Evolutionary conservation across 1,140 invertebrate genomes (phyloP).

Genomic region (Tetramorium parvispinum): DNA sequence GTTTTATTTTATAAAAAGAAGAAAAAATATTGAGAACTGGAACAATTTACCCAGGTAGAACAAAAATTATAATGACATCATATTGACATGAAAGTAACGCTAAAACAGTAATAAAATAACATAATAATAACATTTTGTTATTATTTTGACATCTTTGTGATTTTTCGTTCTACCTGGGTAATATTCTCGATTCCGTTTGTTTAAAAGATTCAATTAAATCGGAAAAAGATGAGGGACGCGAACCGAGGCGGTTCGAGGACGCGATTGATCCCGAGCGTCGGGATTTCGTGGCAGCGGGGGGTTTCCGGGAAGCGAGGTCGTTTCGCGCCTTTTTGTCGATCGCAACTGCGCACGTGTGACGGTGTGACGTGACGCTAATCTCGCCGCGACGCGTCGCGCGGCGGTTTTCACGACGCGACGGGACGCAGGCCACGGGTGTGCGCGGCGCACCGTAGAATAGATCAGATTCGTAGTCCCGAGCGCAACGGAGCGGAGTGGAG

Average conservation of each 20-base stretch:
- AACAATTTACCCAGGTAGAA: too few species aligned
- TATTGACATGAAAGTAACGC: too few species aligned
- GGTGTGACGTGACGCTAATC: neutral
- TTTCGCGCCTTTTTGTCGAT: constrained; percentile 19
- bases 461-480: neutral
- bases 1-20: too few species aligned
- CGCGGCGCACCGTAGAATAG: neutral
- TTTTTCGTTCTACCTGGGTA: too few species aligned
- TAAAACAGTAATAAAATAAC: too few species aligned
- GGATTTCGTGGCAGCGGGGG: neutral
- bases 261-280: neutral
- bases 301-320: neutral
- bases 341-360: constrained; percentile 20
- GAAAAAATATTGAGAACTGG: too few species aligned
- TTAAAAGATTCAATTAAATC: too few species aligned
- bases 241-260: neutral
- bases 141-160: too few species aligned
- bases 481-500: neutral
- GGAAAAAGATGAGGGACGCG: too few species aligned
- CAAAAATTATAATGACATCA: too few species aligned
- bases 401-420: neutral
- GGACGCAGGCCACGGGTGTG: neutral
- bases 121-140: too few species aligned
- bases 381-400: constrained; percentile 6
- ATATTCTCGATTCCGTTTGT: too few species aligned